phyloP scores from a whole-genome alignment of 2,797 vertebrate genomes.

The Paramormyrops hopkinsi region DNA sequence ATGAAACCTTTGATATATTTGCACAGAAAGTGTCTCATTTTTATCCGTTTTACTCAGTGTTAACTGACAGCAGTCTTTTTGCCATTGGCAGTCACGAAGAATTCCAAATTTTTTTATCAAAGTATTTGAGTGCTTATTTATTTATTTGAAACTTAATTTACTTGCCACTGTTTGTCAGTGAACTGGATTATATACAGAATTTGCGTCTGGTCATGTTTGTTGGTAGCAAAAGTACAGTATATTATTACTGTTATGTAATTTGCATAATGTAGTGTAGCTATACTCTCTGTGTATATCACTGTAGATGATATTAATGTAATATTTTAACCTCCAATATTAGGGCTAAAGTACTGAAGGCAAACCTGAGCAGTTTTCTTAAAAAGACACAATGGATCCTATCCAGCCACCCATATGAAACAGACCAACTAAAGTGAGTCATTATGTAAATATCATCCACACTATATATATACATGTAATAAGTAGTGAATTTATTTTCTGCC shows the following conservation, averaged over 20 bases:
- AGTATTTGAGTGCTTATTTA: background rate
- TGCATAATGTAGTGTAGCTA: background rate
- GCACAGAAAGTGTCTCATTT: background rate
- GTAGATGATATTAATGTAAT: background rate
- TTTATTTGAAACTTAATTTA: background rate
- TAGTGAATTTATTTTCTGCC: background rate
- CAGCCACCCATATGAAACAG: conserved; percentile 46
- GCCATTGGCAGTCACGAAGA: background rate
- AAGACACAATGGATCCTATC: conserved; percentile 63
- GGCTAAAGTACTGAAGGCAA: background rate
- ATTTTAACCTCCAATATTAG: background rate
- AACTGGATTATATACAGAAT: background rate
- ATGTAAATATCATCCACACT: background rate
- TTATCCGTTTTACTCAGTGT: background rate
- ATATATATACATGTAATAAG: background rate
- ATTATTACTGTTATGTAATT: background rate
- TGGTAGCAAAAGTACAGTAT: background rate
- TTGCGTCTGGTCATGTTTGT: background rate
- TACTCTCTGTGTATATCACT: background rate
- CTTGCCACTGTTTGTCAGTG: background rate
- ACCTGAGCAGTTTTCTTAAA: conserved; percentile 68
- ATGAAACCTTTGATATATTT: background rate
- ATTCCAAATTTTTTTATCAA: background rate
- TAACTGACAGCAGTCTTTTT: background rate
- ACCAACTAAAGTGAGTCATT: conserved; percentile 48